Base-by-base conservation (phyloP, 2,888 invertebrate species). In the Calephelis perditalis region DNA sequence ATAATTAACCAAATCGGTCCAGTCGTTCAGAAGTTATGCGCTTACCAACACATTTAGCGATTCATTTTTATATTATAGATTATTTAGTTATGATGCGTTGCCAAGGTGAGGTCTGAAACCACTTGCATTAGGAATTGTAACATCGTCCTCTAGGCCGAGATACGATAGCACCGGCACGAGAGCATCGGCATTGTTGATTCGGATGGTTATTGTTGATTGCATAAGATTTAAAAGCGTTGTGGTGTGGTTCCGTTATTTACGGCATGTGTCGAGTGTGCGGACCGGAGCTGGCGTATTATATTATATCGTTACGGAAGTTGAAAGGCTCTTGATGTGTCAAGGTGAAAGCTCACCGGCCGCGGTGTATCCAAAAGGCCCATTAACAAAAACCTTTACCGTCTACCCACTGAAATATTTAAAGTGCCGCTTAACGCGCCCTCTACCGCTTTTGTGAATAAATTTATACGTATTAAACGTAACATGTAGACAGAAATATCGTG, bases 401-500 rank as follows among this genome's bases (percentile, higher is more conserved):
- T 55, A 47, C 46, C 45, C 57, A 35, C 15, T 56, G 46, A 60
- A 60, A 60, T 60, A 60, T 60, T 56, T 47, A 56, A 60, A 56
- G 58, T 10, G 58, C n/a, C 47, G 57, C 45, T 57, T 57, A 57
- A 26, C 57, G 7, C 44, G 8, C 57, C 44, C 57, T n/a, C 26
- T 44, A 35, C 5, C 56, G 12, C 37, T 43, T 40, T 43, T 43
- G 52, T 52, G 52, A 52, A 52, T 52, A 35, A 11, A 52, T 52
- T 52, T 52, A 36, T 52, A 52, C 52, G 35, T 52, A 49, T 52
- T 52, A 52, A 11, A 9, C 35, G 49, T 8, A 52, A 52, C 15
- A 6, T 52, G 52, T 11, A n/a, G 52, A 35, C 52, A 35, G 52
- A 52, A 35, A 35, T 52, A 35, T 52, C 35, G 35, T 9, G 11